Conservation (phyloP, 2,797 vertebrate genomes). For the Coccyzus lansbergi region DNA sequence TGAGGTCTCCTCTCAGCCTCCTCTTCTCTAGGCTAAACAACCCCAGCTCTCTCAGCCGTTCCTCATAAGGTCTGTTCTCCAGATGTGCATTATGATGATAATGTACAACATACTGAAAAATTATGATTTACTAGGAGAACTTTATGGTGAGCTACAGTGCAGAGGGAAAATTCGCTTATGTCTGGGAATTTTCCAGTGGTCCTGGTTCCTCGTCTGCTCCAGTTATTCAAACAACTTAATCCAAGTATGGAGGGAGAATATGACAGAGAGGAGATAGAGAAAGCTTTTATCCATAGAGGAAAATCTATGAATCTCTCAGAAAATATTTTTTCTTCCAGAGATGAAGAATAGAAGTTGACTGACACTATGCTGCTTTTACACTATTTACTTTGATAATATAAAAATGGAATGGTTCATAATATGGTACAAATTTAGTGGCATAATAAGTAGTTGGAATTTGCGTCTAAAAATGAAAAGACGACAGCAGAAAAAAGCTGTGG, state of each 20-base stretch:
- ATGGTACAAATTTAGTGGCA: not conserved
- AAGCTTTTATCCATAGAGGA: too few species aligned
- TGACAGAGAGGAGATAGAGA: not conserved
- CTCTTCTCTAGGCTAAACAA: too few species aligned
- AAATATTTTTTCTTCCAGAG: not conserved
- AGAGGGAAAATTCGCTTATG: not conserved
- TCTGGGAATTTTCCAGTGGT: not conserved
- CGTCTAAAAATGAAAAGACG: not conserved
- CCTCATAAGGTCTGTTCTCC: too few species aligned
- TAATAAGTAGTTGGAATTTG: not conserved
- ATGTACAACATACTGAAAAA: not conserved
- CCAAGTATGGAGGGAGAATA: not conserved
- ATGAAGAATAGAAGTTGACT: not conserved
- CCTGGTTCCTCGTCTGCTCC: not conserved
- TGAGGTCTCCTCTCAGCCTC: too few species aligned
- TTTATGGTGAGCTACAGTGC: not conserved
- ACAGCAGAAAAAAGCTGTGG: not conserved
- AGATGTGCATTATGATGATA: too few species aligned
- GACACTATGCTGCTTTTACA: not conserved
- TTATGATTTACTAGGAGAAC: not conserved
- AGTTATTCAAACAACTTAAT: rapidly evolving
- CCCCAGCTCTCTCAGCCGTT: too few species aligned
- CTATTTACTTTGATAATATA: not conserved
- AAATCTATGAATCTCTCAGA: not conserved
- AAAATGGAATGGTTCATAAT: not conserved